Evolutionary conservation across 2,888 invertebrate genomes (phyloP).

Genomic region (Stratiomys singularior): DNA sequence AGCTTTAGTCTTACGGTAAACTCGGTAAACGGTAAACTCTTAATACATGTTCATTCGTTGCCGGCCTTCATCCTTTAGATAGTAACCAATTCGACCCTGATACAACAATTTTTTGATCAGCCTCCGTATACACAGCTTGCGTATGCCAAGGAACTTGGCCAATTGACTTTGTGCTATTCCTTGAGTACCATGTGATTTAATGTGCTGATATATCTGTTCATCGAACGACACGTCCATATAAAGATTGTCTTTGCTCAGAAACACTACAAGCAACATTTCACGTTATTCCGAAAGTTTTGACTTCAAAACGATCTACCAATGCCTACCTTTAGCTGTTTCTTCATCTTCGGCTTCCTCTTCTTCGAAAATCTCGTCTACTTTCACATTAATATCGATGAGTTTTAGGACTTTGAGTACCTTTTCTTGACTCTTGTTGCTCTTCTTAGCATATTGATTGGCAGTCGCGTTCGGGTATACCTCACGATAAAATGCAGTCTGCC

Average conservation of each 20-base stretch:
- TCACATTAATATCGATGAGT: constrained; percentile 69
- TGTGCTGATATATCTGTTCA: constrained; percentile 67
- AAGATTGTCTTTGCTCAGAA: constrained; percentile 17
- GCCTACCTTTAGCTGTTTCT: constrained; percentile 51
- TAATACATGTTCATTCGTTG: constrained; percentile 68
- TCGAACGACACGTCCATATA: constrained; percentile 64
- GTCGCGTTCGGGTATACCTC: constrained; percentile 70
- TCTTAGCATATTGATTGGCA: constrained; percentile 66
- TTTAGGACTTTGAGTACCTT: constrained; percentile 68
- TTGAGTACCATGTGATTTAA: constrained; percentile 66
- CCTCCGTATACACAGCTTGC: constrained; percentile 61
- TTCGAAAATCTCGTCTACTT: constrained; percentile 67
- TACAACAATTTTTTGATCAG: constrained; percentile 65
- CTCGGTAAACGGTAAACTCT: constrained; percentile 34
- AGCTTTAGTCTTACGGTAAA: background rate
- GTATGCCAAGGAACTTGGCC: constrained; percentile 63
- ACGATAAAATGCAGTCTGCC: constrained; percentile 66
- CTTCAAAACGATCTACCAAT: background rate
- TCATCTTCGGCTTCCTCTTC: constrained; percentile 66
- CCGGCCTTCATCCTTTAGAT: constrained; percentile 69
- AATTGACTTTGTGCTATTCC: constrained; percentile 68
- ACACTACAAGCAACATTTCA: constrained; percentile 52
- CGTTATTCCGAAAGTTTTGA: constrained; percentile 56
- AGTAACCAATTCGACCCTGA: constrained; percentile 65
- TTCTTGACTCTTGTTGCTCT: constrained; percentile 66